A percentile compares a stretch with the other conserved stretches of the same genome.
Conservation (phyloP, 1,140 invertebrate genomes). For the Armadillidium nasatum region DNA sequence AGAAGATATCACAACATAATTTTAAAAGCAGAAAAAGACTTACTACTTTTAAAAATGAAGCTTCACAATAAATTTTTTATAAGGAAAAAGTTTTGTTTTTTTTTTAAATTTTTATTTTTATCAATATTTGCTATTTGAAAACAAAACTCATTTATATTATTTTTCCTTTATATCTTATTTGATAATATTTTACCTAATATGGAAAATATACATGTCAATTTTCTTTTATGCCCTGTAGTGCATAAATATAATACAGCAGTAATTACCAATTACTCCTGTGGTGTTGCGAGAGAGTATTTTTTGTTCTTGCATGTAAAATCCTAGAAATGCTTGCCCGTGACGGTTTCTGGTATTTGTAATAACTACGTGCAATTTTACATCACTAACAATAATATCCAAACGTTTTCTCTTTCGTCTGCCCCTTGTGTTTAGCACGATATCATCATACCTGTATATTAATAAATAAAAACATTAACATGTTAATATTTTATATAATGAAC, state of each 20-base stretch:
- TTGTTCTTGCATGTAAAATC: conserved; percentile 38
- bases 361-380: conserved; percentile 35
- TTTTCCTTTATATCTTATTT: background rate
- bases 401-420: conserved; percentile 27
- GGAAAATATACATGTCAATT: background rate
- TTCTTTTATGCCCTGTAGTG: background rate
- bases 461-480: no score
- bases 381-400: conserved; percentile 34
- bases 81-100: no score
- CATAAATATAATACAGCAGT: background rate
- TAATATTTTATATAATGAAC: no score
- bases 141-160: background rate
- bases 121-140: no score
- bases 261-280: conserved; percentile 40
- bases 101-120: no score
- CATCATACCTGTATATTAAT: conserved; percentile 30
- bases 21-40: no score
- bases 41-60: no score
- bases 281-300: conserved; percentile 36
- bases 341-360: conserved; percentile 36
- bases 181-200: background rate
- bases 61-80: no score
- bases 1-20: no score
- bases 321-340: conserved; percentile 37
- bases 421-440: conserved; percentile 29